phyloP scores from a whole-genome alignment of 2,888 invertebrate species.

The Epirrhoe tristata region DNA sequence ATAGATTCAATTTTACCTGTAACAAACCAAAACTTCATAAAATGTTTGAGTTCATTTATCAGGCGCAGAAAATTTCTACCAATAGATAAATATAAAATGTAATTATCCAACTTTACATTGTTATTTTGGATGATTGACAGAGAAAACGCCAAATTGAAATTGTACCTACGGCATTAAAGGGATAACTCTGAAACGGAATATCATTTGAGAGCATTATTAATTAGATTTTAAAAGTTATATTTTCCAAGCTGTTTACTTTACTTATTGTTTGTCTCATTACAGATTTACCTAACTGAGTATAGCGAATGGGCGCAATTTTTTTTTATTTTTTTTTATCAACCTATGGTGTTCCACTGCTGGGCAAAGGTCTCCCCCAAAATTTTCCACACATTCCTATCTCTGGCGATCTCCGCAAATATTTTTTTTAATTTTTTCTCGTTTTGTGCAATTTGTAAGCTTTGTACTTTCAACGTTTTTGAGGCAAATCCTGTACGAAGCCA shows the following conservation, averaged over 20 bases:
- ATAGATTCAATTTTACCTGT: conserved; percentile 10
- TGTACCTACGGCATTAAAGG: conserved; percentile 58
- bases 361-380: no score
- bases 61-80: conserved; percentile 13
- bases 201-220: conserved; percentile 41
- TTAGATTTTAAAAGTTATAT: conserved; percentile 44
- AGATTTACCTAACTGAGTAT: no score
- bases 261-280: conserved; percentile 15
- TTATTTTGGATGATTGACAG: conserved; percentile 52
- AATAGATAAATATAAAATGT: conserved; percentile 44
- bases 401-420: no score
- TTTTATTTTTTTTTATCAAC: no score
- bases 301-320: no score
- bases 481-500: no score
- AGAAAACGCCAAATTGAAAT: conserved; percentile 53
- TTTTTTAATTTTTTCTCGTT: no score
- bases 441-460: no score
- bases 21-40: conserved; percentile 5
- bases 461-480: no score
- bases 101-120: conserved; percentile 51
- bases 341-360: no score
- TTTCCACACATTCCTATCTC: no score
- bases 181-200: conserved; percentile 57
- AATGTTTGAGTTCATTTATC: conserved; percentile 11
- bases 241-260: no score